Evolutionary conservation across 2,888 invertebrate species (phyloP).

Genomic region (Epirrhoe tristata): DNA sequence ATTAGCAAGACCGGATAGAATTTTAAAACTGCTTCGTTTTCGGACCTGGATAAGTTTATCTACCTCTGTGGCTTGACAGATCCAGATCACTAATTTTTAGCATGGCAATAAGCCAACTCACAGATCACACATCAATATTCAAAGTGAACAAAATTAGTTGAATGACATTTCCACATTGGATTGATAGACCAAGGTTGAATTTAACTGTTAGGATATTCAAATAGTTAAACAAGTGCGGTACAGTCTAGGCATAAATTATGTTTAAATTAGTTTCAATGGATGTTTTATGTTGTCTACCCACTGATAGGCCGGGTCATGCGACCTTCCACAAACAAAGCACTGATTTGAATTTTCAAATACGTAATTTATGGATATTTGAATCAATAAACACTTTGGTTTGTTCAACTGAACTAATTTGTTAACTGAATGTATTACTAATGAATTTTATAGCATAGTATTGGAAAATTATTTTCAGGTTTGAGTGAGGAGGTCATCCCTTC

Average conservation of each 20-base stretch:
- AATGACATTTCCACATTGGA: background rate
- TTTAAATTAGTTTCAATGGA: conserved; percentile 27
- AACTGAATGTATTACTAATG: background rate
- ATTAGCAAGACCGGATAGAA: too few species aligned
- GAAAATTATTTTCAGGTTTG: background rate
- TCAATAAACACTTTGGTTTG: conserved; percentile 5
- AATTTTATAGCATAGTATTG: background rate
- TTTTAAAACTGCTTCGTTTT: too few species aligned
- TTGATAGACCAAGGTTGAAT: background rate
- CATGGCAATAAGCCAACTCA: background rate
- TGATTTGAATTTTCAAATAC: conserved; percentile 68
- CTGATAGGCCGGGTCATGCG: conserved; percentile 50
- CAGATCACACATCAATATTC: background rate
- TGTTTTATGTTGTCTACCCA: conserved; percentile 37
- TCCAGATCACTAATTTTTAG: too few species aligned
- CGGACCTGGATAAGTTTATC: too few species aligned
- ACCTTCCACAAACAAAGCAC: conserved; percentile 63
- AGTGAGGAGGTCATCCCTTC: too few species aligned
- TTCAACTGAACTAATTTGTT: conserved; percentile 1
- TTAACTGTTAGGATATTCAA: background rate
- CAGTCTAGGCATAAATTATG: conserved; percentile 8
- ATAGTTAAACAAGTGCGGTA: background rate
- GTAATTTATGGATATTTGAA: conserved; percentile 55
- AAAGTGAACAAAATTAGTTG: background rate
- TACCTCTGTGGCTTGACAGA: too few species aligned